Base-by-base conservation (phyloP, 2,888 invertebrate species). In the Rhamphomyia laevipes region DNA sequence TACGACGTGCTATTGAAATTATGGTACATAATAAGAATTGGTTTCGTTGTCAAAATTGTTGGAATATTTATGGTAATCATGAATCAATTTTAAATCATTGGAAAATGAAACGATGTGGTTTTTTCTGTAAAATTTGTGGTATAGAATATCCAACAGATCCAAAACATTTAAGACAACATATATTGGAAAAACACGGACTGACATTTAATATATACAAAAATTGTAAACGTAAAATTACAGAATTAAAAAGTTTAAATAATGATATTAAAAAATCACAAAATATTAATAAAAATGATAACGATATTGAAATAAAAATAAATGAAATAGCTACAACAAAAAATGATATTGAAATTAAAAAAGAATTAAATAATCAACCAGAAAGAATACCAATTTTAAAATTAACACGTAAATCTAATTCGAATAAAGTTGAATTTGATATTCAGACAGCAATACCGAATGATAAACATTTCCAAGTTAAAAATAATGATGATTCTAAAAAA, bases 21-120 rank as follows among this genome's bases (percentile, higher is more conserved):
- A 52, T 52, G 10, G 45, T 61, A 6, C 58, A 59, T 9, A 53
- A 58, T 21, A 57, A 56, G 23, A 61, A 62, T 49, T 59, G 58
- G 42, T 61, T 63, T 51, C 60, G 63, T 10, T 64, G 64, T 48
- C 49, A 63, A 4, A 65, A 63, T 45, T 65, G 65, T 50, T 62
- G 60, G 61, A 60, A 60, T 15, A 51, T 63, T 35, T 61, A 61
- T 51, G 54, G 53, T 4, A 60, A 61, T 50, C 61, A 63, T 46
- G 58, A 58, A 45, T 56, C 57, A 2, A 63, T 65, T 30, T 51
- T 63, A 1, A 57, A 62, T 31, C 65, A 65, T 33, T 65, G 65
- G 65, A 57, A 58, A 2, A 52, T 46, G 15, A 59, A 60, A 3
- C 58, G 62, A 30, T 65, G 65, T 47, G 60, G 62, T 43, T 65